phyloP scores from a whole-genome alignment of 2,888 invertebrate species.

The Brachylomia viminalis region DNA sequence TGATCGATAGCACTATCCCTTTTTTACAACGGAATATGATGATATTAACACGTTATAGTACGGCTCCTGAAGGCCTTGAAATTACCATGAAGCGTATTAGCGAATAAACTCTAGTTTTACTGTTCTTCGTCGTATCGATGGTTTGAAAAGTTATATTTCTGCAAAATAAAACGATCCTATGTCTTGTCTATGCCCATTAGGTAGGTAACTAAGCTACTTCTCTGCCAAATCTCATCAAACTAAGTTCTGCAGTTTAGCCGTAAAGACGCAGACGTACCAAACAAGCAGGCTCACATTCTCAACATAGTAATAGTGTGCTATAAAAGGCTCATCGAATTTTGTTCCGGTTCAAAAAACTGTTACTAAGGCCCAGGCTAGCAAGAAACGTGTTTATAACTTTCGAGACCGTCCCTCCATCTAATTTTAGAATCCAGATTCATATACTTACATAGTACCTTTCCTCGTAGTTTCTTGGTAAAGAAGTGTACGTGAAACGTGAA shows the following conservation, averaged over 20 bases:
- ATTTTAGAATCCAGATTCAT: conserved; percentile 7
- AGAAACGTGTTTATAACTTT: conserved; percentile 8
- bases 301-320: background rate
- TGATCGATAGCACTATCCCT: too few species aligned
- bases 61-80: conserved; percentile 14
- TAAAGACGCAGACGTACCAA: background rate
- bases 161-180: background rate
- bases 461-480: conserved; percentile 14
- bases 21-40: too few species aligned
- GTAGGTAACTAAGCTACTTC: background rate
- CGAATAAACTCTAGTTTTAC: background rate
- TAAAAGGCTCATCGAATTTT: background rate
- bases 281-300: background rate
- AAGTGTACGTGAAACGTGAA: background rate
- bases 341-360: background rate
- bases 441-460: conserved; percentile 10
- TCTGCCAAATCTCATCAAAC: background rate
- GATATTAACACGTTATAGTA: too few species aligned
- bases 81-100: background rate
- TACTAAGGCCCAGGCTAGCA: background rate
- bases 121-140: background rate
- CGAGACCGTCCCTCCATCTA: background rate
- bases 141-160: background rate
- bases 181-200: background rate
- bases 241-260: background rate